Percentiles rank a stretch among this genome's conserved stretches.
phyloP scores from a whole-genome alignment of 2,113 vertebrate species.

The Pipra filicauda region DNA sequence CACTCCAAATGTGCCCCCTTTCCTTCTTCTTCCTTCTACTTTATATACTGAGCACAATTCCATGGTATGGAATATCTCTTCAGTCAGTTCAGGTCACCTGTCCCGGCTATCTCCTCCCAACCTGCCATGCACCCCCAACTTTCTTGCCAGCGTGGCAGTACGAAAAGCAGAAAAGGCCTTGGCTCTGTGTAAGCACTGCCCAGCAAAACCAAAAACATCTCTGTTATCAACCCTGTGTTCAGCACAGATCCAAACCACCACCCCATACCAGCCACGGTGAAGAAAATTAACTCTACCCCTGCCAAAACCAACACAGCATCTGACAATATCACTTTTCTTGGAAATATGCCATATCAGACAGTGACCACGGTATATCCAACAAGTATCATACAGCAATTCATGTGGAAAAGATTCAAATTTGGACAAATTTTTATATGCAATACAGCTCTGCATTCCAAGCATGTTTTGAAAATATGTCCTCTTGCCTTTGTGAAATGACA shows the following conservation, averaged over 20 bases:
- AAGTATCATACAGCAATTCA: not conserved
- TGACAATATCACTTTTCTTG: not conserved
- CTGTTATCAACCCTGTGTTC: not conserved
- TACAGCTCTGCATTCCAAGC: not conserved
- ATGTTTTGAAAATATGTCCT: not conserved
- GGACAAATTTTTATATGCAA: not conserved
- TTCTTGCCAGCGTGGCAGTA: fast-evolving
- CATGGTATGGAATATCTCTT: not conserved
- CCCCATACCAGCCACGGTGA: not conserved
- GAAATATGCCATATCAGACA: not conserved
- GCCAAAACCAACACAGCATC: not conserved
- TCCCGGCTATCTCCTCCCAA: not conserved
- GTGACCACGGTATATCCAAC: not conserved
- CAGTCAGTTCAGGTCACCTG: not conserved
- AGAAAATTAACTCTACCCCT: not conserved
- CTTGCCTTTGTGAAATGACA: not conserved
- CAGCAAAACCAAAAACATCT: not conserved
- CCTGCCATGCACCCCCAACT: not conserved
- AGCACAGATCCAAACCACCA: not conserved
- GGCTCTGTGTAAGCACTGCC: not conserved
- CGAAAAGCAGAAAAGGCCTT: not conserved
- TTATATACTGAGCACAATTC: not conserved
- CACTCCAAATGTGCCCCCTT: too few species aligned
- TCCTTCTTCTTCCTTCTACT: not conserved
- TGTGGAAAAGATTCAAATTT: not conserved